phyloP scores from a whole-genome alignment of 35 echinoderm and acorn worm species.

The Holothuria glaberrima region DNA sequence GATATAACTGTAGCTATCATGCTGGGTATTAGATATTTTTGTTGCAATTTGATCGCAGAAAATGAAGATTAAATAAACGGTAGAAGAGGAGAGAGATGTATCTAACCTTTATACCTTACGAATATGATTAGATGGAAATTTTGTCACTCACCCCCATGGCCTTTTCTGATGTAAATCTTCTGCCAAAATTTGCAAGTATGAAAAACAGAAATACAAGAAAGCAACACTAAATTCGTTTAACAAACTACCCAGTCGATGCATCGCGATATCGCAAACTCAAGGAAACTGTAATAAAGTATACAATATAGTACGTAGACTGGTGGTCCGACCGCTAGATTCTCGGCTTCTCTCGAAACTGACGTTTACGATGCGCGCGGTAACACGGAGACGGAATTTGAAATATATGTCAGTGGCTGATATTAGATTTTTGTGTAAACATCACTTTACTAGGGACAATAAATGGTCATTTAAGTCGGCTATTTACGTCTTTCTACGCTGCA shows the following conservation, averaged over 20 bases:
- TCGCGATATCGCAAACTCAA: background rate
- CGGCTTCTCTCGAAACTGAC: background rate
- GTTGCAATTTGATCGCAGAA: no score
- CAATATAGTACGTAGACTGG: background rate
- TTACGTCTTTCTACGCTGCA: background rate
- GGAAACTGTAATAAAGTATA: background rate
- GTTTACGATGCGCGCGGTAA: background rate
- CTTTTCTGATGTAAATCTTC: no score
- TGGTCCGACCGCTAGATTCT: background rate
- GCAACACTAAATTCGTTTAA: no score
- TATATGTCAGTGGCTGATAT: background rate
- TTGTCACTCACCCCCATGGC: no score
- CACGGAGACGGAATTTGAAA: background rate
- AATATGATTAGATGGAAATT: no score
- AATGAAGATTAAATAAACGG: no score
- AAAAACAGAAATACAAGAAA: no score
- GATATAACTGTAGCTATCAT: no score
- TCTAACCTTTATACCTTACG: no score
- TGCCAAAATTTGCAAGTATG: no score
- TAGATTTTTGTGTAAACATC: conserved; percentile 28
- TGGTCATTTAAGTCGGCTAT: background rate
- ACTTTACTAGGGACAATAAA: conserved; percentile 11
- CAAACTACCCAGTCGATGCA: background rate
- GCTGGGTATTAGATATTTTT: no score
- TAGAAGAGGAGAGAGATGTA: no score